These are phyloP conservation scores for Thaleichthys pacificus DNA, from an alignment of 2,797 vertebrate species.

Conservation along the genomic window DNA sequence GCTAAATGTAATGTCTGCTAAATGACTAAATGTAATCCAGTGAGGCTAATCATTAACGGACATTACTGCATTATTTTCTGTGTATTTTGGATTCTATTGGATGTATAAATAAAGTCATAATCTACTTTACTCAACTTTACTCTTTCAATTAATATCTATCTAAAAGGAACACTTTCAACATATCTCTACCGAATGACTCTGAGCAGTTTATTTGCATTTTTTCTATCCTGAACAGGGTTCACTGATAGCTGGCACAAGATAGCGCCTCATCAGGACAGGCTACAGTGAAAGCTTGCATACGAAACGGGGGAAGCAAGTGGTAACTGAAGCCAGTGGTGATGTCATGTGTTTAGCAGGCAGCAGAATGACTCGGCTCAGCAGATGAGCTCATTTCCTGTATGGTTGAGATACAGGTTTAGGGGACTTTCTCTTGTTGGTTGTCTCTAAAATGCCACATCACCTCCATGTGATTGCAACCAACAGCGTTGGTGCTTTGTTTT, in stretches of 20 bases:
- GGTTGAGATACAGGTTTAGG: slow-evolving; percentile 24
- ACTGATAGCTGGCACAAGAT: background rate
- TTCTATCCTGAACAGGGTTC: too few relatives aligned
- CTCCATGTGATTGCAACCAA: background rate
- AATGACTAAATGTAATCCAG: too few relatives aligned
- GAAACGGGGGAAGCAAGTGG: slow-evolving; percentile 14
- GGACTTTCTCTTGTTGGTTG: slow-evolving; percentile 30
- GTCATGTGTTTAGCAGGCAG: slow-evolving; percentile 35
- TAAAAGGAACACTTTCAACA: background rate
- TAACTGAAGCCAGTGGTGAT: slow-evolving; percentile 49
- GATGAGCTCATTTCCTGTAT: slow-evolving; percentile 62
- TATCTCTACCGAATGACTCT: slow-evolving; percentile 2
- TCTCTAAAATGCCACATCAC: background rate
- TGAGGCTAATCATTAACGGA: too few relatives aligned
- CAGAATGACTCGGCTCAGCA: slow-evolving; percentile 36
- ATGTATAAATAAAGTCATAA: too few relatives aligned
- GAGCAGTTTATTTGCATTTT: background rate
- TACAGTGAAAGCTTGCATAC: background rate
- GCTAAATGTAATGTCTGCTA: too few relatives aligned
- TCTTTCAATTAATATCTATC: background rate
- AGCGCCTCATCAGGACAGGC: slow-evolving; percentile 7
- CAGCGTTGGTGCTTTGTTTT: too few relatives aligned
- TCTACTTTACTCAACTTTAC: too few relatives aligned
- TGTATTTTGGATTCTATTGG: too few relatives aligned
- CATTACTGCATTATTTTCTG: too few relatives aligned